Evolutionary conservation across 2,113 vertebrate species (phyloP).

Genomic region (Ochotona princeps): DNA sequence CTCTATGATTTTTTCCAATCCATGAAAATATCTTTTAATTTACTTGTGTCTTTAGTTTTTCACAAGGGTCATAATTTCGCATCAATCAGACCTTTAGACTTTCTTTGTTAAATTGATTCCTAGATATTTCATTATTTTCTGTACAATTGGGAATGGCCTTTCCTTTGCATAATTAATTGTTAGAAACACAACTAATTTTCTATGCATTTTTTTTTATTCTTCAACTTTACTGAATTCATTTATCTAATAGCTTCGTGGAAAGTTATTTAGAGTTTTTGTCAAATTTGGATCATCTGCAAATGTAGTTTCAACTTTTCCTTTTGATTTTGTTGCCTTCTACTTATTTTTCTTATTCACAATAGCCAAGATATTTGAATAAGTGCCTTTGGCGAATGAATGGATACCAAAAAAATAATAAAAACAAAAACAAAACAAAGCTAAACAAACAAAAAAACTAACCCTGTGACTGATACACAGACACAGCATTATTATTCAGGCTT

Average conservation of each 20-base stretch:
- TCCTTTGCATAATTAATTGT: neutral
- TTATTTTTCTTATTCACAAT: neutral
- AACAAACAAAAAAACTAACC: too few species aligned
- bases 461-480: neutral
- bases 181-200: neutral
- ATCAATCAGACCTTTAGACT: neutral
- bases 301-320: neutral
- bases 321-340: neutral
- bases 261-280: neutral
- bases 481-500: neutral
- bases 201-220: neutral
- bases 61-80: neutral
- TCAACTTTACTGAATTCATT: neutral
- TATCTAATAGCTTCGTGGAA: neutral
- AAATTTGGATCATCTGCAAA: neutral
- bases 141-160: neutral
- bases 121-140: neutral
- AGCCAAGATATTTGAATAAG: neutral
- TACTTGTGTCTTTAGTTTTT: neutral
- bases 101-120: neutral
- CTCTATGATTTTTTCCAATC: neutral
- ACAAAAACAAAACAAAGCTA: neutral
- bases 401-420: neutral
- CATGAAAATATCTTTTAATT: neutral
- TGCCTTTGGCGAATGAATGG: neutral